Base-by-base conservation (phyloP, 1,140 invertebrate species). In the Anagrus nilaparvatae region DNA sequence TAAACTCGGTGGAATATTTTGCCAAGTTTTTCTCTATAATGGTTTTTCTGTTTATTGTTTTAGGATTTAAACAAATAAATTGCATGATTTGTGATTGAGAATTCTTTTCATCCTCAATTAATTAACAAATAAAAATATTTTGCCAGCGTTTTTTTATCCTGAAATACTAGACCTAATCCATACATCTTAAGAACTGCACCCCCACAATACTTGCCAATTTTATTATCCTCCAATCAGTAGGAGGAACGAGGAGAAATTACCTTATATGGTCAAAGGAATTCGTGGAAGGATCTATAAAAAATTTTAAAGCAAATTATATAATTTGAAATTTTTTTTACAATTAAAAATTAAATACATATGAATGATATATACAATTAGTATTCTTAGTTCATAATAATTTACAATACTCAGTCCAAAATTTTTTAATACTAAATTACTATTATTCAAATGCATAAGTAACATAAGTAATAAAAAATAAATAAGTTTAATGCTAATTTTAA, bases 231-330 rank as follows among this genome's bases (percentile, higher is more conserved):
- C 68, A 71, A 72, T 72, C 64, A 55, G 50, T 35, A 51, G 44
- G 32, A 53, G 56, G 61, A 56, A 61, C 59, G 58, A 67, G 57
- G 65, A 64, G 66, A 70, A 71, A 72, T 72, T 70, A 51, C 70
- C 70, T 66, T 70, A 69, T 71, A 72, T 71, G 67, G 69, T 55
- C 63, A 65, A 58, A 47, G 56, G 58, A 52, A 58, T 60, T 53
- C 59, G 60, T 30, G 31, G n/a, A n/a, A n/a, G n/a, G n/a, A n/a
- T n/a, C n/a, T n/a, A n/a, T n/a, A n/a, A n/a, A n/a, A n/a, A n/a
- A n/a, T n/a, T n/a, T n/a, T n/a, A n/a, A n/a, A n/a, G n/a, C n/a
- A n/a, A n/a, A n/a, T n/a, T n/a, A n/a, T n/a, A n/a, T n/a, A n/a
- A n/a, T n/a, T n/a, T n/a, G n/a, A n/a, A n/a, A n/a, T n/a, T n/a